Evolutionary conservation across 2,888 invertebrate genomes (phyloP), one percentile per base, ranked within the genome.

Genomic region (Troides aeacus): DNA sequence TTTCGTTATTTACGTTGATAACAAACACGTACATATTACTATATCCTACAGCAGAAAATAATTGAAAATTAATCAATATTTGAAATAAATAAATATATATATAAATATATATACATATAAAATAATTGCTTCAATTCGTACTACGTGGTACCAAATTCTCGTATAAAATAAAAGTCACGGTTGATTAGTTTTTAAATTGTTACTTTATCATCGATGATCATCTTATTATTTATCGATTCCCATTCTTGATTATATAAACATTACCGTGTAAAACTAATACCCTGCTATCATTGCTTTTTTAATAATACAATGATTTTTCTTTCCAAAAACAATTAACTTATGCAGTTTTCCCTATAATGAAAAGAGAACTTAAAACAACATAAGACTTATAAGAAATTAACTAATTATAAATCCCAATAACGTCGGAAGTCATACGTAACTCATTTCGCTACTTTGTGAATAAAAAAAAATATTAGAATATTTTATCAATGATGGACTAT

Each of bases 221-320:
- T 53, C 53, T 53, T 53, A 53, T 53, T 53, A 53, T 53, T 58
- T 18, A 30, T 30, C 36, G 24, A 7, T 36, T 60, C 36, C 23
- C 53, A 23, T 57, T 30, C 63, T 64, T 60, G 21, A 18, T 39
- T 10, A 50, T 50, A 58, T 42, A 63, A 50, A 59, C 68, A 50
- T 24, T 58, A 46, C 60, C 5, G 59, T 60, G 23, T 60, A 63
- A 63, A 24, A 23, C 68, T 68, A 68, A 68, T 68, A 68, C 64
- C 68, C 68, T 68, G 68, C 59, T 50, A 68, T 30, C 64, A 53
- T n/a, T 42, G n/a, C 6, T 53, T 53, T 46, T 53, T 18, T n/a
- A 7, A 6, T 10, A n/a, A n/a, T n/a, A 53, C n/a, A n/a, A 53
- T 53, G 6, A 15, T 15, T n/a, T 4, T n/a, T 21, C 21, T 53